Percentiles rank a stretch among this genome's conserved stretches.
Evolutionary conservation across 1,140 invertebrate species (phyloP).

Genomic region (Metaphire vulgaris): DNA sequence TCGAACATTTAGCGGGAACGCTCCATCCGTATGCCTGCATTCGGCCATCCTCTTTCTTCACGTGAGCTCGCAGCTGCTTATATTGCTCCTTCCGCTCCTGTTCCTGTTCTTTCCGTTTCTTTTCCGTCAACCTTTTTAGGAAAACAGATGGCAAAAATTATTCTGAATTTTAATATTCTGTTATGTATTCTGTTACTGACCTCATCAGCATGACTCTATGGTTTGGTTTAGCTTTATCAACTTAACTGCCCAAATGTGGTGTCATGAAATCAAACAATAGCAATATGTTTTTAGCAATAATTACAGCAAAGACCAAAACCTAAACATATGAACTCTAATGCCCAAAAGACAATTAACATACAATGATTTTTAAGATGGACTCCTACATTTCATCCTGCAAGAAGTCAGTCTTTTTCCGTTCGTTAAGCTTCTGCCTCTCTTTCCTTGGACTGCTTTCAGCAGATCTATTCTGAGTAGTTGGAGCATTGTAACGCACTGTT

Average conservation of each 20-base stretch:
- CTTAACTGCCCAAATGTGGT: no score
- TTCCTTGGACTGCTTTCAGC: conserved; percentile 51
- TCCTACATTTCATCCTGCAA: conserved; percentile 55
- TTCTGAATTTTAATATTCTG: no score
- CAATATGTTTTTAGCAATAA: no score
- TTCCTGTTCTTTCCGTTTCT: conserved; percentile 56
- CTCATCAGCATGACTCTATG: no score
- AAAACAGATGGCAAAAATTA: no score
- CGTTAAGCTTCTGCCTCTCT: conserved; percentile 43
- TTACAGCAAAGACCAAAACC: no score
- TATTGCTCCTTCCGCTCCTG: conserved; percentile 77
- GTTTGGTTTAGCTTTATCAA: no score
- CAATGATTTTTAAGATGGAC: no score
- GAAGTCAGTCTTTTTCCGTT: conserved; percentile 53
- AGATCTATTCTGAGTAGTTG: conserved; percentile 68
- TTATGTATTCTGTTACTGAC: no score
- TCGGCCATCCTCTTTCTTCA: conserved; percentile 88
- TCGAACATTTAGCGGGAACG: conserved; percentile 63
- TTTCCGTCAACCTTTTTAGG: conserved; percentile 48
- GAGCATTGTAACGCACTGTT: conserved; percentile 66
- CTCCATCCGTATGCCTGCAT: conserved; percentile 95
- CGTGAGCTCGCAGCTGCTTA: conserved; percentile 82
- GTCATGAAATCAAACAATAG: no score
- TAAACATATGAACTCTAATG: no score
- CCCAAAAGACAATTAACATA: no score